A percentile compares a stretch with the other conserved stretches of the same genome.
These are phyloP conservation scores for Spilosoma lubricipeda DNA, from an alignment of 2,888 invertebrate species.

Conservation along the genomic window DNA sequence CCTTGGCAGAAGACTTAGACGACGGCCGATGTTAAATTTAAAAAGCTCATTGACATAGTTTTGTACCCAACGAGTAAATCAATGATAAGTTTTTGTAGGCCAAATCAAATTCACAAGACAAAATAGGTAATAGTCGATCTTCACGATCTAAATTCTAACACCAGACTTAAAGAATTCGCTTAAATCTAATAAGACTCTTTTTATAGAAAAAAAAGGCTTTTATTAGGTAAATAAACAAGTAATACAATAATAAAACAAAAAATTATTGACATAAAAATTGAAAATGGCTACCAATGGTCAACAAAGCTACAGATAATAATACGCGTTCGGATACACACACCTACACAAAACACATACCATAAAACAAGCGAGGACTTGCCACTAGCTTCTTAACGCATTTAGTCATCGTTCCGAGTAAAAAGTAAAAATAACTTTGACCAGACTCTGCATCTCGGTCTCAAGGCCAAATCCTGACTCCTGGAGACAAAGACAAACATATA, in stretches of 20 bases:
- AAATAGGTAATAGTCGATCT: not conserved
- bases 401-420: constrained; percentile 84
- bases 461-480: constrained; percentile 81
- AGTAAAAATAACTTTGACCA: constrained; percentile 83
- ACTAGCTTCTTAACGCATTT: constrained; percentile 78
- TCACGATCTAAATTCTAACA: not conserved
- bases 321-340: constrained; percentile 49
- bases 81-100: not conserved
- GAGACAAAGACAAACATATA: constrained; percentile 60
- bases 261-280: constrained; percentile 23
- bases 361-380: constrained; percentile 55
- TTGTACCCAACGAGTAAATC: not conserved
- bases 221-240: not conserved
- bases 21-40: not conserved
- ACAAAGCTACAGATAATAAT: constrained; percentile 49
- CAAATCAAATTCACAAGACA: no score
- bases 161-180: not conserved
- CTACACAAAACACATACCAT: constrained; percentile 53
- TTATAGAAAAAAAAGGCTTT: not conserved
- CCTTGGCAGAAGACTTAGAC: no score
- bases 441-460: constrained; percentile 82
- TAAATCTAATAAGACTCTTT: not conserved
- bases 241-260: not conserved
- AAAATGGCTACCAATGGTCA: constrained; percentile 53
- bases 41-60: not conserved